Percentiles rank a stretch among this genome's conserved stretches.
phyloP scores from a whole-genome alignment of 2,888 invertebrate species.

The Microctonus hyperodae region DNA sequence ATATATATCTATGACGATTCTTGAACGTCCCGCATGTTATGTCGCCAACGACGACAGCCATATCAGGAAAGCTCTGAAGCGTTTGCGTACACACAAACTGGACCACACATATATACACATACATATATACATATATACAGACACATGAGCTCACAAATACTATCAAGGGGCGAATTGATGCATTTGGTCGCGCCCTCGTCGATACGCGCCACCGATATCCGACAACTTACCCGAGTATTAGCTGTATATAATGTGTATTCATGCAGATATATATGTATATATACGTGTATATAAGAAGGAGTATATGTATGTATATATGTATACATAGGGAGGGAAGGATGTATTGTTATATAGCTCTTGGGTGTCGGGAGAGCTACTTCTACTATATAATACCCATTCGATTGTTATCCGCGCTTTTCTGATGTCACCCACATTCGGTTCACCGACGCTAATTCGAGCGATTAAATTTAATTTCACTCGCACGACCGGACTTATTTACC shows the following conservation, averaged over 20 bases:
- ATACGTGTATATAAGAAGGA: not conserved
- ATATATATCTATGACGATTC: slow-evolving; percentile 21
- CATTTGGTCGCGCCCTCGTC: slow-evolving; percentile 30
- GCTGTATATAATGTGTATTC: slow-evolving; percentile 18
- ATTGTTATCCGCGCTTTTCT: slow-evolving; percentile 39
- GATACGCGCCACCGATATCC: slow-evolving; percentile 48
- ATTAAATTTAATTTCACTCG: slow-evolving; percentile 59
- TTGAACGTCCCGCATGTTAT: slow-evolving; percentile 15
- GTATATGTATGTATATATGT: slow-evolving; percentile 3
- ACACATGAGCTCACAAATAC: no score
- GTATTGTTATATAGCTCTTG: slow-evolving; percentile 15
- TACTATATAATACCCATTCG: slow-evolving; percentile 37
- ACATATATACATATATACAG: no score
- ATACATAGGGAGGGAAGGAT: not conserved
- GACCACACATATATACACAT: not conserved
- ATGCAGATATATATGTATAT: slow-evolving; percentile 9
- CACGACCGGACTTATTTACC: slow-evolving; percentile 29
- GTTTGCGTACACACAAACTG: slow-evolving; percentile 19
- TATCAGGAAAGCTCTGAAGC: not conserved
- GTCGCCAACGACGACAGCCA: slow-evolving; percentile 4
- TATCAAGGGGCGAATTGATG: slow-evolving; percentile 15
- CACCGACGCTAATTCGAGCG: slow-evolving; percentile 56
- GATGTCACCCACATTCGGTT: slow-evolving; percentile 33
- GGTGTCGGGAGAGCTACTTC: slow-evolving; percentile 11
- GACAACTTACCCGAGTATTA: slow-evolving; percentile 25